Percentiles rank a stretch among this genome's conserved stretches.
Evolutionary conservation across 64 coral and sea anemone genomes (phyloP).

Genomic region (Porites australiensis): DNA sequence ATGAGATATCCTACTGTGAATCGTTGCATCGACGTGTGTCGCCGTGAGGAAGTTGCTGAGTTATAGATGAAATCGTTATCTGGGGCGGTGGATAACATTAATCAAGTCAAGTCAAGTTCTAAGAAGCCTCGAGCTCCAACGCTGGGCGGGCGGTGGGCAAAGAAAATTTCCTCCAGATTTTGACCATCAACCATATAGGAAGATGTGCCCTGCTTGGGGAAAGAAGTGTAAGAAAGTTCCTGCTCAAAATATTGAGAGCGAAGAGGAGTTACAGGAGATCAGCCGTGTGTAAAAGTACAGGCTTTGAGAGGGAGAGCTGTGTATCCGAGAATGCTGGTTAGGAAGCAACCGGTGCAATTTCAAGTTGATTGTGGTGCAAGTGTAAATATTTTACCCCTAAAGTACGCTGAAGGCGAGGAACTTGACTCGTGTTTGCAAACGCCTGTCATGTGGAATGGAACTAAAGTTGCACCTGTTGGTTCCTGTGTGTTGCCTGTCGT

Average conservation of each 20-base stretch:
- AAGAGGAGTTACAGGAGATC: background rate
- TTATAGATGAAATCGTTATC: no score
- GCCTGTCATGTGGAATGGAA: conserved; percentile 40
- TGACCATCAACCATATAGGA: background rate
- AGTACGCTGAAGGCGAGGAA: background rate
- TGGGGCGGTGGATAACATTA: background rate
- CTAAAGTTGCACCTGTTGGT: conserved; percentile 1
- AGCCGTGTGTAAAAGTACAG: conserved; percentile 6
- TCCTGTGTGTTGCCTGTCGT: conserved; percentile 7
- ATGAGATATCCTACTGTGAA: no score
- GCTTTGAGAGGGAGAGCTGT: background rate
- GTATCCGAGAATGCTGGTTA: conserved; percentile 31
- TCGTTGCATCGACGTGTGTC: no score
- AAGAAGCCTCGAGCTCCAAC: background rate
- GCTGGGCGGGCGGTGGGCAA: no score
- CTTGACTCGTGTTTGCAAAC: background rate
- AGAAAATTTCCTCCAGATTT: background rate
- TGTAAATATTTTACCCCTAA: conserved; percentile 2
- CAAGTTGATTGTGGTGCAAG: conserved; percentile 43
- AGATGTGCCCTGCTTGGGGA: background rate
- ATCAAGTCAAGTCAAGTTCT: background rate
- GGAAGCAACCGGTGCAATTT: conserved; percentile 1
- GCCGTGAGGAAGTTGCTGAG: no score
- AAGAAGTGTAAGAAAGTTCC: background rate
- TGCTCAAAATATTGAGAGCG: background rate